Conservation (phyloP, 2,797 vertebrate genomes). For the Ataeniobius toweri region DNA sequence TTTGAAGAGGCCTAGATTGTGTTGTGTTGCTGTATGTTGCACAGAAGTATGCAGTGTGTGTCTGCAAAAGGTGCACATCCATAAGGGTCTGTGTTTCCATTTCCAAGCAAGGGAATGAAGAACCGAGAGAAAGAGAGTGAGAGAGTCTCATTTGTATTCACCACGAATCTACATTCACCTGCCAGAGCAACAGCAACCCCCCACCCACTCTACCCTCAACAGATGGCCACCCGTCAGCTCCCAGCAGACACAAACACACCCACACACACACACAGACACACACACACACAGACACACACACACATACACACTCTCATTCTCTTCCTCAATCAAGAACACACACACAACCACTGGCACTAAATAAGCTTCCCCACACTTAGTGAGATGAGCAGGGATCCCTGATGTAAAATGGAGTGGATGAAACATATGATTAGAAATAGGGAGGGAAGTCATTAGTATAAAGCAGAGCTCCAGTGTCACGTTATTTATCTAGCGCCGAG, state of each 20-base stretch:
- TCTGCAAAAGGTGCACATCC: slow-evolving; percentile 57
- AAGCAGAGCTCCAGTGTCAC: slow-evolving; percentile 75
- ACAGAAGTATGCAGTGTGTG: slow-evolving; percentile 44
- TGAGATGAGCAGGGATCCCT: slow-evolving; percentile 74
- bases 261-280: slow-evolving; percentile 48
- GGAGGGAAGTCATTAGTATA: slow-evolving; percentile 79
- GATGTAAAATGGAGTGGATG: slow-evolving; percentile 78
- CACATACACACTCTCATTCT: slow-evolving; percentile 51
- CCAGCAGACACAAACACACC: slow-evolving; percentile 66
- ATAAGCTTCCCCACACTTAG: slow-evolving; percentile 73
- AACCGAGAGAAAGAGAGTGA: slow-evolving; percentile 49
- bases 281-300: slow-evolving; percentile 53
- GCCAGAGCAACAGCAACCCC: slow-evolving; percentile 85
- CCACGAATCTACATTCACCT: slow-evolving; percentile 90
- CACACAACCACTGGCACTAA: slow-evolving; percentile 55
- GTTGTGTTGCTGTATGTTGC: slow-evolving; percentile 42
- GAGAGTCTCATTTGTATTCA: slow-evolving; percentile 92
- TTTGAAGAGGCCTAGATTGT: slow-evolving; percentile 47
- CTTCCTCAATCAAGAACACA: slow-evolving; percentile 57
- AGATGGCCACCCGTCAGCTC: slow-evolving; percentile 83
- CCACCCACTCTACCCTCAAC: slow-evolving; percentile 83
- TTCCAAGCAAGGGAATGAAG: slow-evolving; percentile 54
- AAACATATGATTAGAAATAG: slow-evolving; percentile 80
- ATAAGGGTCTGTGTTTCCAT: slow-evolving; percentile 55
- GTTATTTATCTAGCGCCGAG: slow-evolving; percentile 77